These are phyloP conservation scores for Phaenicophaeus curvirostris DNA, from an alignment of 2,797 vertebrate species.

Conservation along the genomic window DNA sequence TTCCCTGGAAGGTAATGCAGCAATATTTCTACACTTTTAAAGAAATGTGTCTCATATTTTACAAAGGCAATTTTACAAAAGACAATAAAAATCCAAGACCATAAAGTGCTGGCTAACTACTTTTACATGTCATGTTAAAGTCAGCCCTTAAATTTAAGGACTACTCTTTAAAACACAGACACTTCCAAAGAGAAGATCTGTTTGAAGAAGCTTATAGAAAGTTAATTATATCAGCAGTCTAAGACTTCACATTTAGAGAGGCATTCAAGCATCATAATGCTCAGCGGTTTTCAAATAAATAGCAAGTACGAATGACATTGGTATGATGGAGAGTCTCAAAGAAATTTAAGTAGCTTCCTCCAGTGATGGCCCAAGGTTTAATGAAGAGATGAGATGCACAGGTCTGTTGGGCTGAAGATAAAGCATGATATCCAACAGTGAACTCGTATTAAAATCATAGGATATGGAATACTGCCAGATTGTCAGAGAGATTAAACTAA, in stretches of 20 bases:
- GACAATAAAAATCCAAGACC: neutral
- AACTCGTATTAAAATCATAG: constrained; percentile 22
- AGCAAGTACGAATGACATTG: neutral
- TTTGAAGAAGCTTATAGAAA: neutral
- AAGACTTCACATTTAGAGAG: neutral
- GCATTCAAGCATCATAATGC: neutral
- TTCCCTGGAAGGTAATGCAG: neutral
- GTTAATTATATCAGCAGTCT: neutral
- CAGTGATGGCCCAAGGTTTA: neutral
- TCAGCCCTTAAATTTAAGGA: neutral
- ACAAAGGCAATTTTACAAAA: neutral
- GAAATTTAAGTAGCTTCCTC: neutral
- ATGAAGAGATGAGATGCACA: neutral
- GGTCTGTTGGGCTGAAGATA: neutral
- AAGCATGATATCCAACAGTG: neutral
- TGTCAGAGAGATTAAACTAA: constrained; percentile 7
- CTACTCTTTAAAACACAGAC: neutral
- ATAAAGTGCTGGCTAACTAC: neutral
- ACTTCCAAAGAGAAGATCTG: neutral
- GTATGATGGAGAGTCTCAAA: neutral
- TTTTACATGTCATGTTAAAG: neutral
- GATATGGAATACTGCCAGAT: neutral
- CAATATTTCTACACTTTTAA: neutral
- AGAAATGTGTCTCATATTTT: neutral
- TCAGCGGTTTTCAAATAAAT: constrained; percentile 3